Percentiles rank a stretch among this genome's conserved stretches.
These are phyloP conservation scores for Holocentrus rufus DNA, from an alignment of 2,797 vertebrate species.

Conservation along the genomic window DNA sequence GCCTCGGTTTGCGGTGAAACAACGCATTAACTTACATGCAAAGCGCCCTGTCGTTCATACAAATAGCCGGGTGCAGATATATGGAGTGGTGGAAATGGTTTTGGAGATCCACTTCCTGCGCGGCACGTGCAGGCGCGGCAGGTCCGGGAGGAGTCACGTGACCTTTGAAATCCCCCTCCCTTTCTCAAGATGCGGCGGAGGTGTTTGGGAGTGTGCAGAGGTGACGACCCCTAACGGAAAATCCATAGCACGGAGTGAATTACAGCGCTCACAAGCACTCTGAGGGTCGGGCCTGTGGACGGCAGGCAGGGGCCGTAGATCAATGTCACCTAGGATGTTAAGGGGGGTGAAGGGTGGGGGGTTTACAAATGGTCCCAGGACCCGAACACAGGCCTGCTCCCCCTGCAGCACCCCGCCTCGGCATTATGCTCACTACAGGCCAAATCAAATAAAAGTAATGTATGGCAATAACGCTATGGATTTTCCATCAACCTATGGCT, in stretches of 20 bases:
- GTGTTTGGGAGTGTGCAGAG: conserved; percentile 74
- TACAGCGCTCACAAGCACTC: conserved; percentile 75
- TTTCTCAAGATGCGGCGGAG: conserved; percentile 35
- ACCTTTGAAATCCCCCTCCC: conserved; percentile 33
- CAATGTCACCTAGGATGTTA: conserved; percentile 60
- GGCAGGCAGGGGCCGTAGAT: conserved; percentile 61
- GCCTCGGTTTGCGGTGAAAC: background rate
- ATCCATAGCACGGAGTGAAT: conserved; percentile 81
- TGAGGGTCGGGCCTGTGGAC: conserved; percentile 56
- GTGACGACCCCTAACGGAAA: conserved; percentile 76
- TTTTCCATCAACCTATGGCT: conserved; percentile 84
- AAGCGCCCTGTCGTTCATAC: background rate
- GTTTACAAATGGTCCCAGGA: conserved; percentile 50
- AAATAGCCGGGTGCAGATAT: background rate
- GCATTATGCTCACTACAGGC: conserved; percentile 68
- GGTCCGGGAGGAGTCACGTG: conserved; percentile 34
- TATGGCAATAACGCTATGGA: conserved; percentile 82
- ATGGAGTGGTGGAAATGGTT: background rate
- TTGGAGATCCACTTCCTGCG: conserved; percentile 1
- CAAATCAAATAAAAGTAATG: conserved; percentile 84
- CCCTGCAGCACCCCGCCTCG: conserved; percentile 43
- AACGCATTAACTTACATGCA: background rate
- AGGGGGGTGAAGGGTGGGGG: conserved; percentile 29
- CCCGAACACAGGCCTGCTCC: conserved; percentile 41
- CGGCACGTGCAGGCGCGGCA: background rate